Evolutionary conservation across 2,888 invertebrate species (phyloP), one percentile per base, ranked within the genome.

Genomic region (Cephalotes varians): DNA sequence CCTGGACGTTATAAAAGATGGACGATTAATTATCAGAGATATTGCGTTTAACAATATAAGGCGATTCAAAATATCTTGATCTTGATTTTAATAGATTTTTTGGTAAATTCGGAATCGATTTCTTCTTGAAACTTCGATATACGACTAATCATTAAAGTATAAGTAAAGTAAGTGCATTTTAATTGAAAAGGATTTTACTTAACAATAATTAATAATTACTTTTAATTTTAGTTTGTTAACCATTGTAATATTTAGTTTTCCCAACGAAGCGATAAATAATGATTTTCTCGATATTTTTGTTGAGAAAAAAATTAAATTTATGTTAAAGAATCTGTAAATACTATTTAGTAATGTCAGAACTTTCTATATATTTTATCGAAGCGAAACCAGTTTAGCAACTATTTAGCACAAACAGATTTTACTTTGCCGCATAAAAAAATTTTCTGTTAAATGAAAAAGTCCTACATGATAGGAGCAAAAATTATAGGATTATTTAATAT

Each of bases 11-110:
- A 54, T 77, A 77, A 77, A 56, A 69, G 69, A 31, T 44, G 54
- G 31, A 44, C 54, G 40, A 69, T 77, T 77, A 77, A 77, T 77
- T 77, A 69, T 28, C 69, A 54, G 25, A 31, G 40, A 77, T 69
- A 69, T 77, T 54, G 31, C 31, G 40, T 54, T 77, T 40, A 77
- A 77, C 31, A 31, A 31, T 54, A 77, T 31, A 40, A 69, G 18
- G 40, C 51, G 40, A 54, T 47, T 21, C 31, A 37, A 69, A 54
- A 77, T 40, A 21, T 34, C 12, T n/a, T 4, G 12, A 9, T 25
- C 2, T 31, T 51, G 9, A 67, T 67, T 77, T 40, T 40, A 40
- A 54, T 67, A 25, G 31, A 76, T 65, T 65, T 10, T 49, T 31
- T 60, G 4, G 7, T 1, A 10, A 60, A 73, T 60, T 54, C 9